Evolutionary conservation across 2,113 vertebrate species (phyloP).

Genomic region (Callopanchax toddi): DNA sequence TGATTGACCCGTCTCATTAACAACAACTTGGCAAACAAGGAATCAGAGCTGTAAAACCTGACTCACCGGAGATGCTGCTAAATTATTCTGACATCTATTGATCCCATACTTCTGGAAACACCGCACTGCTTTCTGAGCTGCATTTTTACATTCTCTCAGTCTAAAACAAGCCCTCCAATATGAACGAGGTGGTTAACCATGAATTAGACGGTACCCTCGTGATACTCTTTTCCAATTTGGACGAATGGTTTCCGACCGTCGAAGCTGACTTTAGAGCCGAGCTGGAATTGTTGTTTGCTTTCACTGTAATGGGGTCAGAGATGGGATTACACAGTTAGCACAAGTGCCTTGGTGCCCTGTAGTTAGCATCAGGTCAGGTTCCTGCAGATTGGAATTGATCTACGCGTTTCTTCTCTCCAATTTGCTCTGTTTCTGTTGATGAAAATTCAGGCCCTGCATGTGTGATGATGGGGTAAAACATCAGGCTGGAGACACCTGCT

Average conservation of each 20-base stretch:
- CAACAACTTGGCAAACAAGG: too few species aligned
- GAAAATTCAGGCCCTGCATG: constrained; percentile 31
- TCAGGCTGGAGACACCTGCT: constrained; percentile 2
- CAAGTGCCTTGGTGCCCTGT: constrained; percentile 42
- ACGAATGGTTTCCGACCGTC: constrained; percentile 9
- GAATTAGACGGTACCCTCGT: too few species aligned
- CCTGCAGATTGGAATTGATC: constrained; percentile 68
- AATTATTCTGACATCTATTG: too few species aligned
- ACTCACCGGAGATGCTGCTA: too few species aligned
- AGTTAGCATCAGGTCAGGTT: constrained; percentile 49
- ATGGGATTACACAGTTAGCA: constrained; percentile 25
- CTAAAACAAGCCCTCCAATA: not conserved
- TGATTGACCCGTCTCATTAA: too few species aligned
- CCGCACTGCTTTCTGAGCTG: too few species aligned
- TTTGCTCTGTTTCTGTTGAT: constrained; percentile 52
- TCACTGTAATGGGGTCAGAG: constrained; percentile 23
- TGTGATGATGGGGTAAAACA: constrained; percentile 21
- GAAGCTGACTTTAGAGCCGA: constrained; percentile 9
- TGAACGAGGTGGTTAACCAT: constrained; percentile 18
- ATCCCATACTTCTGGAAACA: too few species aligned
- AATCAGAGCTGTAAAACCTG: too few species aligned
- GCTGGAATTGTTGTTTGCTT: constrained; percentile 47
- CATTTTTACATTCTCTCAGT: too few species aligned
- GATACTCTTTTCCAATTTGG: not conserved
- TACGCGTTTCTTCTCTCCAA: constrained; percentile 40